Evolutionary conservation across 2,113 vertebrate genomes (phyloP).

Genomic region (Todiramphus saurophagus): DNA sequence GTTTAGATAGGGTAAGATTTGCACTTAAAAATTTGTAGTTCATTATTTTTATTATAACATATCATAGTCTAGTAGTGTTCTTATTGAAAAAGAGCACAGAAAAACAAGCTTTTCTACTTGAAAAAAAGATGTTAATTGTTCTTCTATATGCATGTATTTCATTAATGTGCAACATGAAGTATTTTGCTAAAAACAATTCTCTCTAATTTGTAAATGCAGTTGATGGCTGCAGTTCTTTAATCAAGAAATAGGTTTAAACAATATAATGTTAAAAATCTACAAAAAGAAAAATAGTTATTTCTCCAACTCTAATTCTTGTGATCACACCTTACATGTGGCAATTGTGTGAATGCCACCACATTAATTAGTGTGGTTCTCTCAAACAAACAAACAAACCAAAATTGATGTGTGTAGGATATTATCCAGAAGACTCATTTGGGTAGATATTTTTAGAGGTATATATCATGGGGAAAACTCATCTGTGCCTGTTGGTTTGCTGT

Average conservation of each 20-base stretch:
- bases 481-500: background rate
- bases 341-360: background rate
- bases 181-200: background rate
- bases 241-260: background rate
- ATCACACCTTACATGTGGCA: background rate
- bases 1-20: background rate
- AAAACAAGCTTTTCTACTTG: slow-evolving; percentile 36
- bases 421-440: background rate
- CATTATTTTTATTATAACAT: slow-evolving; percentile 24
- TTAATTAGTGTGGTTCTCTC: background rate
- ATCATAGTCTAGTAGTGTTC: slow-evolving; percentile 12
- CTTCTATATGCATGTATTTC: background rate
- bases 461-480: background rate
- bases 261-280: background rate
- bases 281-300: background rate
- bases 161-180: background rate
- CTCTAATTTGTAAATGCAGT: background rate
- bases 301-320: background rate
- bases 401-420: background rate
- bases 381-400: background rate
- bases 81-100: slow-evolving; percentile 2
- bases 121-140: slow-evolving; percentile 31
- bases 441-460: background rate
- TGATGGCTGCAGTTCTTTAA: background rate
- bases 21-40: background rate